Base-by-base conservation (phyloP, 2,113 vertebrate species). In the Ivindomyrus marchei region DNA sequence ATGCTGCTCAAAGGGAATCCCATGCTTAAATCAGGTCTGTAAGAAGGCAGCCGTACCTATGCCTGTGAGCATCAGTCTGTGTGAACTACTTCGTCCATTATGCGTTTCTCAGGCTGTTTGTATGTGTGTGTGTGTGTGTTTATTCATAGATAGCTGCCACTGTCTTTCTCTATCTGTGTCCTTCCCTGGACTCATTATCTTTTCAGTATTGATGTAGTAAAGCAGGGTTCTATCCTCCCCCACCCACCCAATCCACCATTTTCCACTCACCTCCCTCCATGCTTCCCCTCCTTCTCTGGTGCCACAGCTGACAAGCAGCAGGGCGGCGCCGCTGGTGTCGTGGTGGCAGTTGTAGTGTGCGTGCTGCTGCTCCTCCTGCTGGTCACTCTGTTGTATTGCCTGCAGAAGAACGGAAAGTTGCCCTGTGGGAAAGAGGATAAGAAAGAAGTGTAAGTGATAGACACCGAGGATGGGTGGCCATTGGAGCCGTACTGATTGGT, bases 271-370 rank as follows among this genome's bases (percentile, higher is more conserved):
- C 42, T 45, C 45, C 6, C 36, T 42, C 39, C 19, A n/a, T 31
- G 80, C 90, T 91, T 58, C 90, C 90, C 90, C 90, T 87, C 24
- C 70, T 46, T 88, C 10, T 47, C 17, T 70, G 45, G 93, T 42
- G 87, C 58, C 0, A 17, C 94, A 97, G 97, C 95, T 91, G 95
- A 95, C 15, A 90, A 91, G 46, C 93, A 96, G 90, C 96, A 97
- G 93, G 96, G 95, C 0, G 97, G 97, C 31, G 95, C 96, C 89
- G 95, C 95, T 6, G 93, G 93, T 1, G 97, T 97, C 2, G 96
- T 98, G 92, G 94, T 98, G 27, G 97, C 97, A 0, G 97, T 98
- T 92, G 97, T 97, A 39, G 96, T 97, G 91, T 98, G 97, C 9
- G 97, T 98, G 89, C 95, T 97, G 62, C 95, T 98, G 87, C 95